These are phyloP conservation scores for Arctocebus calabarensis DNA, from an alignment of 2,797 vertebrate species.

Conservation along the genomic window DNA sequence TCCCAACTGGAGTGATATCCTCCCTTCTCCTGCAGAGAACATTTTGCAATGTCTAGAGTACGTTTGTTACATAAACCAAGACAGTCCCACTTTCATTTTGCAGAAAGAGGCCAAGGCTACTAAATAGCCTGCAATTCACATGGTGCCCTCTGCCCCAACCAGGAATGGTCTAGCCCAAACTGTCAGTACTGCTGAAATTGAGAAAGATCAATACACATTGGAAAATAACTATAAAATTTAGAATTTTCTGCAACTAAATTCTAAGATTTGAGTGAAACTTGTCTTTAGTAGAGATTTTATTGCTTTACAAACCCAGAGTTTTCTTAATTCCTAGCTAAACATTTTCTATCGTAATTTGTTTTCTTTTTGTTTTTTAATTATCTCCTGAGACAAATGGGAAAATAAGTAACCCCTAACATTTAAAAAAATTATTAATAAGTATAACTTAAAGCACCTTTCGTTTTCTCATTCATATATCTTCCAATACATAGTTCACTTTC, in stretches of 20 bases:
- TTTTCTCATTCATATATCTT: not conserved
- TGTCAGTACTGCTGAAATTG: not conserved
- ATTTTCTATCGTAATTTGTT: not conserved
- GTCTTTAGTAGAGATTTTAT: not conserved
- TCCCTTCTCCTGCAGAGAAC: not conserved
- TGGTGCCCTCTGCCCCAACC: not conserved
- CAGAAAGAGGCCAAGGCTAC: not conserved
- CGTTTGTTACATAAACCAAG: not conserved
- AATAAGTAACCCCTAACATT: not conserved
- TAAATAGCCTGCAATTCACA: not conserved
- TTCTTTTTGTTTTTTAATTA: not conserved
- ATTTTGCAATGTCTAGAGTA: not conserved
- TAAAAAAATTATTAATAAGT: conserved; percentile 10
- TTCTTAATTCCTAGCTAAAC: not conserved
- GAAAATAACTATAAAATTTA: not conserved
- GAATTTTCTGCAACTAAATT: not conserved
- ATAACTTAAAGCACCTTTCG: not conserved
- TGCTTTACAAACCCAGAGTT: not conserved
- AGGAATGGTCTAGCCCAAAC: not conserved
- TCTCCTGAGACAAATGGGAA: not conserved
- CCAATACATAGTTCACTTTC: not conserved
- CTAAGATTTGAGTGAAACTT: conserved; percentile 28
- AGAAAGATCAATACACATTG: not conserved
- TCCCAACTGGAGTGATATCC: not conserved
- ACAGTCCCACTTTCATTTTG: not conserved